A percentile compares a stretch with the other conserved stretches of the same genome.
These are phyloP conservation scores for Cassiopea andromeda DNA, from an alignment of 30 jellyfish, hydroid and myxozoan genomes.

Conservation along the genomic window DNA sequence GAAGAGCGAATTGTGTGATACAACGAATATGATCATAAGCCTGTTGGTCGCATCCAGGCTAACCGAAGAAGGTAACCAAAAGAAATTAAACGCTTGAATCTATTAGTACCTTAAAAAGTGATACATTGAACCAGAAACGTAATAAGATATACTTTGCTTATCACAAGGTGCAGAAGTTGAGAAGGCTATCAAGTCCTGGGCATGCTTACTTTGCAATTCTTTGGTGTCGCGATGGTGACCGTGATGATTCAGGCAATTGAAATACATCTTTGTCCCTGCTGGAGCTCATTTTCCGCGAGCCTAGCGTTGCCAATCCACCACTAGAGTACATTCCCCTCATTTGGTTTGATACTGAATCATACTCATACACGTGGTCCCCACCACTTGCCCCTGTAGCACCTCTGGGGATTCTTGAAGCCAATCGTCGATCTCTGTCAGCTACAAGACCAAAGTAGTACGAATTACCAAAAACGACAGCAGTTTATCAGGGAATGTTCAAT, in stretches of 20 bases:
- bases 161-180: background rate
- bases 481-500: no score
- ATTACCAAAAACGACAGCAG: no score
- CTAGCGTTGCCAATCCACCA: conserved; percentile 66
- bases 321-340: conserved; percentile 78
- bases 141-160: background rate
- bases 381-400: conserved; percentile 58
- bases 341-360: conserved; percentile 62
- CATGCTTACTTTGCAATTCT: conserved; percentile 54
- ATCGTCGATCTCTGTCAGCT: conserved; percentile 74
- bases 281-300: conserved; percentile 61
- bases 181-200: background rate
- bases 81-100: background rate
- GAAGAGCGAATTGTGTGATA: no score
- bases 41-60: background rate
- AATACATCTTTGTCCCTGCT: conserved; percentile 63
- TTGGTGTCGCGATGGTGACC: conserved; percentile 79
- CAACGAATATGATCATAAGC: background rate
- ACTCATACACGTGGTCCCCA: conserved; percentile 59
- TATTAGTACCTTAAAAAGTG: background rate
- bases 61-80: background rate
- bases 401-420: conserved; percentile 63
- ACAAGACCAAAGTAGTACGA: background rate
- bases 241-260: conserved; percentile 69
- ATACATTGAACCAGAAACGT: background rate